A percentile compares a stretch with the other conserved stretches of the same genome.
Evolutionary conservation across 2,888 invertebrate genomes (phyloP).

Genomic region (Noctua janthe): DNA sequence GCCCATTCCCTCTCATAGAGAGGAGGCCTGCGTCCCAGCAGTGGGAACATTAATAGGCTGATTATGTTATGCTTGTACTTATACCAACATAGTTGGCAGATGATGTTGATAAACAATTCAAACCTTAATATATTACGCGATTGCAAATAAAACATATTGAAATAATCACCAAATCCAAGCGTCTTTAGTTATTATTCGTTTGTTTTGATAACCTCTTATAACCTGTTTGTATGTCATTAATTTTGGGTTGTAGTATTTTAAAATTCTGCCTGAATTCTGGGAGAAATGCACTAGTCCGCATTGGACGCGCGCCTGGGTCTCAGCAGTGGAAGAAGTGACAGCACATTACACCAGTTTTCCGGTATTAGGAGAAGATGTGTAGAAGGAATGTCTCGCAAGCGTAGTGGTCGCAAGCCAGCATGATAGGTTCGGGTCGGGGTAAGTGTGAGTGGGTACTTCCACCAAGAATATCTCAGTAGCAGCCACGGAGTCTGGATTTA

Average conservation of each 20-base stretch:
- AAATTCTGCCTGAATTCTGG: constrained; percentile 19
- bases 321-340: background rate
- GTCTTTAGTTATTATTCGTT: constrained; percentile 34
- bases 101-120: background rate
- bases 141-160: background rate
- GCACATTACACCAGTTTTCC: background rate
- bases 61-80: no score
- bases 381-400: no score
- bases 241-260: constrained; percentile 8
- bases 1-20: no score
- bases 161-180: constrained; percentile 28
- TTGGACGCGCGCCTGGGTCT: background rate
- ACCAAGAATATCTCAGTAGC: no score
- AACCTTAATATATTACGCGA: background rate
- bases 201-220: constrained; percentile 39
- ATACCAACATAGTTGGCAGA: background rate
- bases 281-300: background rate
- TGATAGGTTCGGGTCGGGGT: background rate
- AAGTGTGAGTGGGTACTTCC: background rate
- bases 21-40: no score
- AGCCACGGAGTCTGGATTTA: background rate
- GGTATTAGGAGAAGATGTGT: background rate
- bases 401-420: background rate
- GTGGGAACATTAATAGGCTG: no score
- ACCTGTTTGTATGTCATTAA: constrained; percentile 33